Base-by-base conservation (phyloP, 2,888 invertebrate species). In the Campoplex nolae region DNA sequence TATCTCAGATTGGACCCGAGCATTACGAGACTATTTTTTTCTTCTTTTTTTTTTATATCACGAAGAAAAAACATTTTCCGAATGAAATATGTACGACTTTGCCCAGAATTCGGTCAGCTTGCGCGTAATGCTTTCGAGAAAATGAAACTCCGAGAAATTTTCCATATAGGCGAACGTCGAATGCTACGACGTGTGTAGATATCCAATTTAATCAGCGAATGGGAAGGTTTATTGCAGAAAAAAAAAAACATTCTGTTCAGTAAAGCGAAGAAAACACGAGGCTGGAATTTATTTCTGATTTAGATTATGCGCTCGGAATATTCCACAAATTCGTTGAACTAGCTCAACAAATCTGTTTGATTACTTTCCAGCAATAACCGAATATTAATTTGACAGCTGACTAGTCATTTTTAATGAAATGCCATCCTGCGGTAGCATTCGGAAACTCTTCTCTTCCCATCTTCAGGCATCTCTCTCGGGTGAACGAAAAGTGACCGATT, bases 1-100 rank as follows among this genome's bases (percentile, higher is more conserved):
- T 85, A 87, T 85, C 87, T 84, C 79, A 79, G 79, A 85, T 87
- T 76, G 84, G 78, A 85, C 78, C 70, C 51, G 54, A 76, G 76
- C 56, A 68, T 79, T 83, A 85, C 83, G 82, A 82, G 70, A 71
- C 75, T 38, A 4, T 78, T 84, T 54, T 80, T 79, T 84, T 62
- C 74, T 23, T 23, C 0, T 38, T 38, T 78, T 84, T 54, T 80
- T 79, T 84, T 68, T 77, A 81, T 75, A 76, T 68, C 58, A 58
- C 42, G 62, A 48, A 32, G 56, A 71, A 87, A 82, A 84, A 82
- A 84, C 81, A 87, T 87, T 84, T 79, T 75, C 38, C 48, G 70
- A 70, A 82, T 87, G 84, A 82, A 84, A 82, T 87, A 87, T 84
- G 75, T 70, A 84, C 79, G 82, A 48, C 62, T 54, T 67, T 62